phyloP scores from a whole-genome alignment of 2,888 invertebrate species.

The Amiota mariae region DNA sequence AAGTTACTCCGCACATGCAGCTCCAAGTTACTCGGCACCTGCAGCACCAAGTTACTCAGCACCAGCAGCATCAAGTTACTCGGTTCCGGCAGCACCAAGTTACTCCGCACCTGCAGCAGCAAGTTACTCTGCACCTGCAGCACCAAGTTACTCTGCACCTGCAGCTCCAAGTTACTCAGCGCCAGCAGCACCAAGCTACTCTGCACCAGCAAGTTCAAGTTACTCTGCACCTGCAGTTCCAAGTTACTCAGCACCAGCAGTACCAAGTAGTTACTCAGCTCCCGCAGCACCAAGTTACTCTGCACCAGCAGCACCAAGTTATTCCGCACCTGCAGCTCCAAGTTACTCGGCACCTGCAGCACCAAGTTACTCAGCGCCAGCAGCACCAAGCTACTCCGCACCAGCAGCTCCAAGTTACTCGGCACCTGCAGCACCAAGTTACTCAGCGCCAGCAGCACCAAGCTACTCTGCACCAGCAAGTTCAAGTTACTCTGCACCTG shows the following conservation, averaged over 20 bases:
- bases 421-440: not conserved
- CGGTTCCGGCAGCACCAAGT: not conserved
- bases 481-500: conserved; percentile 33
- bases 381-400: conserved; percentile 22
- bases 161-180: conserved; percentile 27
- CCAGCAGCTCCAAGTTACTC: conserved; percentile 12
- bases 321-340: not conserved
- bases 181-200: conserved; percentile 30
- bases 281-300: conserved; percentile 39
- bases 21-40: conserved; percentile 19
- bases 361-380: conserved; percentile 2
- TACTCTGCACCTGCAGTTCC: conserved; percentile 30
- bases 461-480: conserved; percentile 6
- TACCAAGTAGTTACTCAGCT: conserved; percentile 28
- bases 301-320: conserved; percentile 29
- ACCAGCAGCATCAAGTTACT: conserved; percentile 22
- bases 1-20: conserved; percentile 11
- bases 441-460: conserved; percentile 14
- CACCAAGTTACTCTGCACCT: conserved; percentile 13
- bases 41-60: not conserved
- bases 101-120: not conserved
- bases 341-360: conserved; percentile 13
- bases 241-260: conserved; percentile 25
- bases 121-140: conserved; percentile 15
- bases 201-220: conserved; percentile 22